Percentiles rank a stretch among this genome's conserved stretches.
Conservation (phyloP, 2,113 vertebrate species). For the Okapia johnstoni region DNA sequence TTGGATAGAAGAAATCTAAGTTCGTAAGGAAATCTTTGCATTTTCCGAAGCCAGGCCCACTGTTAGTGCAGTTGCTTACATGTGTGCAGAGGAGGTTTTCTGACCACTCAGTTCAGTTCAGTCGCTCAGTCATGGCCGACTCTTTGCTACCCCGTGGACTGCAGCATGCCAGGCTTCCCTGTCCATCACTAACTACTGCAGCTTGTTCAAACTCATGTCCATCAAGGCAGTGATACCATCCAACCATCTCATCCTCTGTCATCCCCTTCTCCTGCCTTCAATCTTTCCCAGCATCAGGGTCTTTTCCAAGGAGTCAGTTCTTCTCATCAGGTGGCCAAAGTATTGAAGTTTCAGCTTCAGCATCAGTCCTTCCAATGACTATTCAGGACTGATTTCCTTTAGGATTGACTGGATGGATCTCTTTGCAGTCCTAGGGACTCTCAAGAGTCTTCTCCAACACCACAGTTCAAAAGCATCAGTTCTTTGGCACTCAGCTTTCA, state of each 20-base stretch:
- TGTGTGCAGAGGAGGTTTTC: neutral
- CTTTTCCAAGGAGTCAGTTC: neutral
- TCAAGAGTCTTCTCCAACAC: neutral
- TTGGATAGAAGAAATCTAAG: neutral
- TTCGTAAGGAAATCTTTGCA: neutral
- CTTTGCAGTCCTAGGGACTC: neutral
- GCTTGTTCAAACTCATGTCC: neutral
- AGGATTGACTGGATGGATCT: neutral
- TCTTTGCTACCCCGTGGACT: neutral
- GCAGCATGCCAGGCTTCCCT: neutral
- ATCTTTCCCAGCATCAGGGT: neutral
- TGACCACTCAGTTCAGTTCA: neutral
- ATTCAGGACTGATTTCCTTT: neutral
- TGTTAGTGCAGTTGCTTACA: neutral
- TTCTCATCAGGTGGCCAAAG: neutral
- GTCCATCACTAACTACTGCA: neutral
- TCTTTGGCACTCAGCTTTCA: neutral
- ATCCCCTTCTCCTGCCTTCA: neutral
- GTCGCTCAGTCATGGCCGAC: neutral
- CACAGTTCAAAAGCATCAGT: neutral
- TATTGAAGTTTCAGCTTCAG: neutral
- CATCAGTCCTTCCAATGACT: neutral
- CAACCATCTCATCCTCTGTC: neutral
- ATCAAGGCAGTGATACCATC: neutral
- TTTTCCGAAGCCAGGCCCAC: neutral